Evolutionary conservation across 2,888 invertebrate genomes (phyloP).

Genomic region (Hemithea aestivaria): DNA sequence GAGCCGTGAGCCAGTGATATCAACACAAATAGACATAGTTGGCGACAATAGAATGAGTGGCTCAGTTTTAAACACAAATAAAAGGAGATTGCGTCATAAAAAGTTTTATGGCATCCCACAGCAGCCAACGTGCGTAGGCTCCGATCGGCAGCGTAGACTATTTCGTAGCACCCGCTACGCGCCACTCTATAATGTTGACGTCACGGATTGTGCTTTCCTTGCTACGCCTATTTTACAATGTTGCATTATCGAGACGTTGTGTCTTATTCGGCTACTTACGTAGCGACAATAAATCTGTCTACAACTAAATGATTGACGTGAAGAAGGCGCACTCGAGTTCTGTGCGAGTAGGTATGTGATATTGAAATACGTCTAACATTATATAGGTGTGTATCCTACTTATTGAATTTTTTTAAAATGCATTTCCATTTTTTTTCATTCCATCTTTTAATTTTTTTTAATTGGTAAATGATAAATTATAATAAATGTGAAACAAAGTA

Average conservation of each 20-base stretch:
- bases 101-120: slow-evolving; percentile 21
- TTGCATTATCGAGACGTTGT: slow-evolving; percentile 8
- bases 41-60: slow-evolving; percentile 8
- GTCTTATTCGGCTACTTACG: slow-evolving; percentile 10
- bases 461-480: too few relatives aligned
- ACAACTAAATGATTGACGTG: too few relatives aligned
- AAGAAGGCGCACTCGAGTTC: too few relatives aligned
- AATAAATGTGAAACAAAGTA: too few relatives aligned
- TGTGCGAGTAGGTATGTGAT: too few relatives aligned
- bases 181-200: slow-evolving; percentile 32
- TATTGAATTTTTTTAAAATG: too few relatives aligned
- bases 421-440: too few relatives aligned
- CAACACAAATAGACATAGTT: slow-evolving; percentile 2
- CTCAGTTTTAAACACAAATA: slow-evolving; percentile 16
- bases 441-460: too few relatives aligned
- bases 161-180: slow-evolving; percentile 47
- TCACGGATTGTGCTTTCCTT: slow-evolving; percentile 33
- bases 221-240: slow-evolving; percentile 34
- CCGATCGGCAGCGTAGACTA: slow-evolving; percentile 28
- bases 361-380: too few relatives aligned
- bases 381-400: too few relatives aligned
- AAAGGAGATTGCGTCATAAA: slow-evolving; percentile 21
- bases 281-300: slow-evolving; percentile 6
- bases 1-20: neutral
- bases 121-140: slow-evolving; percentile 27